Percentiles rank a stretch among this genome's conserved stretches.
phyloP scores from a whole-genome alignment of 2,797 vertebrate species.

The Gobionotothen gibberifrons region DNA sequence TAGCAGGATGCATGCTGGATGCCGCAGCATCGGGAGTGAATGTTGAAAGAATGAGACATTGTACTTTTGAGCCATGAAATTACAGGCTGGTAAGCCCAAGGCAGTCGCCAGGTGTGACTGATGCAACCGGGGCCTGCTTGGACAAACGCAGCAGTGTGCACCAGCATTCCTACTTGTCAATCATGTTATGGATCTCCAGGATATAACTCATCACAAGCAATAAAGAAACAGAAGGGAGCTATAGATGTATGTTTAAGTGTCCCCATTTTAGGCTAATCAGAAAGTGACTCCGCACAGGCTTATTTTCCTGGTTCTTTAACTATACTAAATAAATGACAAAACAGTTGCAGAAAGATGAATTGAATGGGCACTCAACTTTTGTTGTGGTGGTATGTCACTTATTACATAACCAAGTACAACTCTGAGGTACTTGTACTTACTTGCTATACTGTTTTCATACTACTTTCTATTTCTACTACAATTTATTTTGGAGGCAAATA shows the following conservation, averaged over 20 bases:
- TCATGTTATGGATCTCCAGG: conserved; percentile 68
- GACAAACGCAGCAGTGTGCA: conserved; percentile 79
- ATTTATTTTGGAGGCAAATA: background rate
- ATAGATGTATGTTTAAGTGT: conserved; percentile 10
- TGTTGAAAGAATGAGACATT: conserved; percentile 89
- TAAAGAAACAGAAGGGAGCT: conserved; percentile 44
- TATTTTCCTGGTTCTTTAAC: background rate
- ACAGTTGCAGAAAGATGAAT: background rate
- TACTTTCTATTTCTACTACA: background rate
- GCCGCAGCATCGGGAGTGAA: conserved; percentile 76
- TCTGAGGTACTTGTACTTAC: no score
- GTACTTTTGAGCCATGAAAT: conserved; percentile 88
- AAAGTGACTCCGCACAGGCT: background rate
- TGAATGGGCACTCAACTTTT: background rate
- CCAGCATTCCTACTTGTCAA: conserved; percentile 79
- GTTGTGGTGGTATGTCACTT: background rate
- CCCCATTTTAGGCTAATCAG: background rate
- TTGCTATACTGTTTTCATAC: background rate
- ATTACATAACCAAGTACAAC: no score
- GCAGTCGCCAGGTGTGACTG: conserved; percentile 90
- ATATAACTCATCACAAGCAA: conserved; percentile 56
- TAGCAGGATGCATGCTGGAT: conserved; percentile 33
- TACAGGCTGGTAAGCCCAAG: conserved; percentile 86
- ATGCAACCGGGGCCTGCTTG: conserved; percentile 87
- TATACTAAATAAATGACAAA: background rate